phyloP scores from a whole-genome alignment of 1,140 invertebrate genomes.

The Parasteatoda tepidariorum region DNA sequence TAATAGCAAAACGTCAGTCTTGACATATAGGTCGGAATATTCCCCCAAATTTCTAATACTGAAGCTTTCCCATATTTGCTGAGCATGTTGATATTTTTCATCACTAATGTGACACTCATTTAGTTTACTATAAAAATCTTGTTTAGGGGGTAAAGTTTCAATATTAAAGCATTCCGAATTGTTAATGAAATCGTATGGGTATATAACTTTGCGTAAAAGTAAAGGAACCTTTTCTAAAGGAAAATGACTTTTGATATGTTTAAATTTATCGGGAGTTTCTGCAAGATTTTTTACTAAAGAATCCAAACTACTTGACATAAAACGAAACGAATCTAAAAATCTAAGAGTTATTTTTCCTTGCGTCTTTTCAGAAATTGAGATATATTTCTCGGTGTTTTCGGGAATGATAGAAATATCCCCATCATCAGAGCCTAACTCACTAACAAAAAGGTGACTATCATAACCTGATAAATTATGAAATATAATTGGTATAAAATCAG shows the following conservation, averaged over 20 bases:
- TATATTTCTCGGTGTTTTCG: neutral
- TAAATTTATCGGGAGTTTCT: neutral
- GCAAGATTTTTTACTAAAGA: slow-evolving; percentile 64
- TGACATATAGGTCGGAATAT: slow-evolving; percentile 68
- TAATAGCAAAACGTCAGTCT: slow-evolving; percentile 67
- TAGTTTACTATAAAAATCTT: neutral
- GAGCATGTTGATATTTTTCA: slow-evolving; percentile 7
- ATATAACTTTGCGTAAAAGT: slow-evolving; percentile 41
- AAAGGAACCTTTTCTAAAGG: neutral
- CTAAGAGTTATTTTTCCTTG: neutral
- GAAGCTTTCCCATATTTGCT: slow-evolving; percentile 63
- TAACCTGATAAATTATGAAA: slow-evolving; percentile 5
- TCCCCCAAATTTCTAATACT: slow-evolving; percentile 61
- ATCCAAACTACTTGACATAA: neutral
- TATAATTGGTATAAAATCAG: slow-evolving; percentile 1
- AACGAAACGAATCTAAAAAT: neutral
- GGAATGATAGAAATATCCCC: neutral
- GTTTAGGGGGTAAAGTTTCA: slow-evolving; percentile 47
- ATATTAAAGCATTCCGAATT: slow-evolving; percentile 60
- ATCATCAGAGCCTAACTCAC: neutral
- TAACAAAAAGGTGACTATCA: neutral
- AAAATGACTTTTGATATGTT: neutral
- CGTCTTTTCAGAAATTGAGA: neutral
- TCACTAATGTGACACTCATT: neutral
- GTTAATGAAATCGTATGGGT: slow-evolving; percentile 64